A percentile compares a stretch with the other conserved stretches of the same genome.
These are phyloP conservation scores for Drosophila seguyi DNA, from an alignment of 1,140 invertebrate genomes.

Conservation along the genomic window DNA sequence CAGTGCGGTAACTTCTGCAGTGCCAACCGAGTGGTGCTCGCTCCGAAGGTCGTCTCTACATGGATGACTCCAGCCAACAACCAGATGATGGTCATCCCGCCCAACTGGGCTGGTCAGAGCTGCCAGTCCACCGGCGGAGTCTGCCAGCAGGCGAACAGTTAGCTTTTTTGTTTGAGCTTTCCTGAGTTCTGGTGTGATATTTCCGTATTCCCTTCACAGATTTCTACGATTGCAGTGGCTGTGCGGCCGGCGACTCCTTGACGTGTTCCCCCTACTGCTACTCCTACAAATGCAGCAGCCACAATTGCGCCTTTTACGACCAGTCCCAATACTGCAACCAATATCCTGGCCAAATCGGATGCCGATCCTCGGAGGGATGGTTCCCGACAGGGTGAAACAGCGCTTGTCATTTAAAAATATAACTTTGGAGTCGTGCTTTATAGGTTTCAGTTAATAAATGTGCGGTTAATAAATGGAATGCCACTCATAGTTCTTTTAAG, in stretches of 20 bases:
- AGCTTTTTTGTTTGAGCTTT: background rate
- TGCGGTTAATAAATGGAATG: no score
- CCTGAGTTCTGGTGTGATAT: background rate
- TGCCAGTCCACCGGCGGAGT: slow-evolving; percentile 31
- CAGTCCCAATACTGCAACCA: slow-evolving; percentile 60
- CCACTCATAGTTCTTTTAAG: background rate
- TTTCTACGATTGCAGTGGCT: slow-evolving; percentile 71
- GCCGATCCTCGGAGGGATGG: slow-evolving; percentile 60
- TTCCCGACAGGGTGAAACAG: background rate
- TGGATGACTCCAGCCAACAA: slow-evolving; percentile 35
- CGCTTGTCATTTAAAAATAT: background rate
- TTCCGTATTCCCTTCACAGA: slow-evolving; percentile 7
- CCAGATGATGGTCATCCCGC: slow-evolving; percentile 60
- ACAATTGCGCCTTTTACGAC: slow-evolving; percentile 61
- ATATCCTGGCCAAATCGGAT: slow-evolving; percentile 33
- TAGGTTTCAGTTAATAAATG: background rate
- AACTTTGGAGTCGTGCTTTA: background rate
- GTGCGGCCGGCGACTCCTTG: slow-evolving; percentile 19
- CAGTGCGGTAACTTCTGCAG: slow-evolving; percentile 62
- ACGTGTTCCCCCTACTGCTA: slow-evolving; percentile 71
- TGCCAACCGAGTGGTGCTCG: slow-evolving; percentile 53
- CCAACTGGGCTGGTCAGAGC: slow-evolving; percentile 21
- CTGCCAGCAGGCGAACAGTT: slow-evolving; percentile 38
- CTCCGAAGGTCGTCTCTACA: slow-evolving; percentile 8
- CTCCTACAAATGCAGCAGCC: slow-evolving; percentile 52